A percentile compares a stretch with the other conserved stretches of the same genome.
Conservation (phyloP, 2,113 vertebrate genomes). For the Protobothrops flavoviridis region DNA sequence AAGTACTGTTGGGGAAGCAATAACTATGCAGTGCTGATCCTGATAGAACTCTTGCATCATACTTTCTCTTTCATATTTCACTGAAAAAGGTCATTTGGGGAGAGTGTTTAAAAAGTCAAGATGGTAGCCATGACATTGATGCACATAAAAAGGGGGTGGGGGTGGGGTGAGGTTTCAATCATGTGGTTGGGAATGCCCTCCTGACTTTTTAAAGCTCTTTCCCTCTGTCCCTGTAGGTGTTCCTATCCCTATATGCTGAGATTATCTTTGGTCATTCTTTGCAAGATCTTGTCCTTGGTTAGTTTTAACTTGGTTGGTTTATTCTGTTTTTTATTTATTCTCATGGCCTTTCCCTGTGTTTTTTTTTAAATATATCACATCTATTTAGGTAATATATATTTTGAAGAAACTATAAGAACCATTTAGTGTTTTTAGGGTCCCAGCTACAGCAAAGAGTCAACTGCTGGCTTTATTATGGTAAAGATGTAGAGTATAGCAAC, state of each 20-base stretch:
- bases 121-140: neutral
- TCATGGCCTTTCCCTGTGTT: neutral
- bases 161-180: neutral
- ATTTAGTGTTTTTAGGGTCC: neutral
- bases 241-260: neutral
- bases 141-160: neutral
- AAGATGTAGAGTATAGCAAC: neutral
- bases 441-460: neutral
- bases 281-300: neutral
- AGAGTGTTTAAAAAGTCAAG: neutral
- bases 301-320: neutral
- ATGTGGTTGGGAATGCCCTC: neutral
- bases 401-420: neutral
- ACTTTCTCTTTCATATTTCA: constrained; percentile 2
- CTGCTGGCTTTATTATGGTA: neutral
- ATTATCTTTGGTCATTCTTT: neutral
- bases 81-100: neutral
- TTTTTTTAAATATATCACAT: neutral
- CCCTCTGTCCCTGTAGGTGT: neutral
- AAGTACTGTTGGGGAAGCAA: neutral
- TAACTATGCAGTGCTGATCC: neutral
- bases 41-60: neutral
- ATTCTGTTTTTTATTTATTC: neutral
- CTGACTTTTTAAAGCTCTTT: neutral
- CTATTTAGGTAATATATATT: neutral